Conservation (phyloP, 2,113 vertebrate genomes). For the Laticauda laticaudata region DNA sequence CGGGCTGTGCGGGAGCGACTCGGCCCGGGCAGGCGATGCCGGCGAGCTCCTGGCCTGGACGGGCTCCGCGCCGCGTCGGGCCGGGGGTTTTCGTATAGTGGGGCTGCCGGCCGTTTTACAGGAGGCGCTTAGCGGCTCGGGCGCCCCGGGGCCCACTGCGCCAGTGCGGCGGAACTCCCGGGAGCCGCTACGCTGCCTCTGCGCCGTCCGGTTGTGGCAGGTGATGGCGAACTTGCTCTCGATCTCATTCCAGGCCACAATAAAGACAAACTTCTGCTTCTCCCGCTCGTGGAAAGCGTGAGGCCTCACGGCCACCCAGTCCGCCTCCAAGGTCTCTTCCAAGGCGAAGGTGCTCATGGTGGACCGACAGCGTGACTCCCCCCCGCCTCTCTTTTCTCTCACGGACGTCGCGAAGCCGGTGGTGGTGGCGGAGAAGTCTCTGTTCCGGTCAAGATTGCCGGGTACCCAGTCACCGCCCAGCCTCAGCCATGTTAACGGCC, state of each 20-base stretch:
- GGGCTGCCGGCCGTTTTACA: conserved; percentile 41
- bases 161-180: conserved; percentile 61
- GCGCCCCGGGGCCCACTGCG: conserved; percentile 12
- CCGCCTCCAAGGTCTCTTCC: conserved; percentile 91
- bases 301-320: conserved; percentile 92
- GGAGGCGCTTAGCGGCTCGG: not conserved
- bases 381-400: not conserved
- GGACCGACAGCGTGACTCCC: conserved; percentile 5
- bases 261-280: conserved; percentile 93
- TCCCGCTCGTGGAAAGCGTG: conserved; percentile 91
- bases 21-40: conserved; percentile 16
- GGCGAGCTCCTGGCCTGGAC: conserved; percentile 41
- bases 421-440: not conserved
- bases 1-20: conserved; percentile 36
- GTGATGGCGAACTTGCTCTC: conserved; percentile 96
- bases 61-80: conserved; percentile 51
- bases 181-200: conserved; percentile 81
- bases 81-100: conserved; percentile 42
- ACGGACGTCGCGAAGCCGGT: conserved; percentile 9
- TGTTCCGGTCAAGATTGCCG: conserved; percentile 2
- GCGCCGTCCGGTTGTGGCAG: conserved; percentile 93
- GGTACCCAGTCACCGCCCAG: conserved; percentile 41
- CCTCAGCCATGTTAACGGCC: conserved; percentile 50
- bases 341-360: conserved; percentile 84
- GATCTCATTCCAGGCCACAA: conserved; percentile 96